A percentile compares a stretch with the other conserved stretches of the same genome.
Conservation (phyloP, 2,888 invertebrate species). For the Crepidodera aurea region DNA sequence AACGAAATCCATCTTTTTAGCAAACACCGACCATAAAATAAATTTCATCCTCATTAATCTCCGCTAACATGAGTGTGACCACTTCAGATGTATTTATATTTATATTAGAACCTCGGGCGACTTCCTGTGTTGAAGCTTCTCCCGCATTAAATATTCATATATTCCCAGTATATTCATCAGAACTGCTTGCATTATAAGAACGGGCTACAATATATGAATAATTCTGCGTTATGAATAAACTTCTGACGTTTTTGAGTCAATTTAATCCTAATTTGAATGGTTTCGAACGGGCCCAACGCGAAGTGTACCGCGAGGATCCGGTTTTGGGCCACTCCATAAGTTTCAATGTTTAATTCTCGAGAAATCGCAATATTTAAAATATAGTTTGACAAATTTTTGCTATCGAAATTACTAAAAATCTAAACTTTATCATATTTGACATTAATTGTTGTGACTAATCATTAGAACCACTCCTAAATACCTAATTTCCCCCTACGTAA, state of each 20-base stretch:
- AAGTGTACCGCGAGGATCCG: neutral
- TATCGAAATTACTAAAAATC: no score
- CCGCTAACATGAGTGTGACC: conserved; percentile 28
- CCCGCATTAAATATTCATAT: conserved; percentile 39
- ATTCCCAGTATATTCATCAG: conserved; percentile 37
- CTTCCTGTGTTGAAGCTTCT: conserved; percentile 47
- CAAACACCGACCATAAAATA: conserved; percentile 7
- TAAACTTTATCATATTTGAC: no score
- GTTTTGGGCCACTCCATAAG: neutral
- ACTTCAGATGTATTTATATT: conserved; percentile 33
- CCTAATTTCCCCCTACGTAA: conserved; percentile 6
- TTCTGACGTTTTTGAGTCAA: conserved; percentile 15
- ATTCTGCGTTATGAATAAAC: conserved; percentile 21
- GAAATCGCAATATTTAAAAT: no score
- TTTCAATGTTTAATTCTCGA: neutral
- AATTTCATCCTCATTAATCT: conserved; percentile 33
- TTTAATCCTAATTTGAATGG: conserved; percentile 11
- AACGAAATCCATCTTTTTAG: conserved; percentile 5
- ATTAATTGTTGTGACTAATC: no score
- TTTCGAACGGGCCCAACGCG: neutral
- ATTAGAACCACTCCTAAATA: neutral
- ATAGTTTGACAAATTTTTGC: no score
- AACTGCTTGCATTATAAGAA: conserved; percentile 25
- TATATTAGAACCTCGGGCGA: conserved; percentile 32
- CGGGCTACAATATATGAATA: conserved; percentile 24